These are phyloP conservation scores for Palaemon carinicauda DNA, from an alignment of 1,140 invertebrate genomes.

Conservation along the genomic window DNA sequence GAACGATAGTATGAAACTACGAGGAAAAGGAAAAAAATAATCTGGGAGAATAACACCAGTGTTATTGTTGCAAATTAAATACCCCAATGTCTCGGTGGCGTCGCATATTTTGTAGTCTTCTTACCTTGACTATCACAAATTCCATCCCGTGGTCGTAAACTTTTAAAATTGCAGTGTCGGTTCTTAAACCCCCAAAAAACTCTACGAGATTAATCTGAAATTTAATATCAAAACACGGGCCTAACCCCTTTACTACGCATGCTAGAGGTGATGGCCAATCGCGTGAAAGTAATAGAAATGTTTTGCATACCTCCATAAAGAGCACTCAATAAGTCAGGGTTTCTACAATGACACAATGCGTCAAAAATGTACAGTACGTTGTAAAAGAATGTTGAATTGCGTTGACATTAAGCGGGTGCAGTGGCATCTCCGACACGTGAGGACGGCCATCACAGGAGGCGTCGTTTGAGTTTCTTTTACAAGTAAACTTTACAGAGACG, in stretches of 20 bases:
- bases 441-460: constrained; percentile 20
- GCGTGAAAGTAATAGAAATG: too few relatives aligned
- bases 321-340: neutral
- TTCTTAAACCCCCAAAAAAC: neutral
- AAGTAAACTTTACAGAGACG: constrained; percentile 41
- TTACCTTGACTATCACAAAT: constrained; percentile 15
- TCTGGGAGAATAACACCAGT: too few relatives aligned
- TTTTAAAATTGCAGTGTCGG: constrained; percentile 27
- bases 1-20: too few relatives aligned
- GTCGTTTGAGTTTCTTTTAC: constrained; percentile 44
- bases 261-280: neutral
- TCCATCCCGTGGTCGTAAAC: constrained; percentile 37
- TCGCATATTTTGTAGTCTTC: neutral
- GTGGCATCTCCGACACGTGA: neutral
- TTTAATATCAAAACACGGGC: constrained; percentile 41
- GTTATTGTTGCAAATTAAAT: too few relatives aligned
- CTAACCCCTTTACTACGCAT: constrained; percentile 14
- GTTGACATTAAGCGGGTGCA: neutral
- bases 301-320: too few relatives aligned
- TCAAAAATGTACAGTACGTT: neutral
- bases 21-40: too few relatives aligned
- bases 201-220: constrained; percentile 29
- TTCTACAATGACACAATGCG: neutral
- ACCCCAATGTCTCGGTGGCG: neutral
- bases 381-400: neutral